phyloP scores from a whole-genome alignment of 2,797 vertebrate genomes.

The Centropyge bicolor region DNA sequence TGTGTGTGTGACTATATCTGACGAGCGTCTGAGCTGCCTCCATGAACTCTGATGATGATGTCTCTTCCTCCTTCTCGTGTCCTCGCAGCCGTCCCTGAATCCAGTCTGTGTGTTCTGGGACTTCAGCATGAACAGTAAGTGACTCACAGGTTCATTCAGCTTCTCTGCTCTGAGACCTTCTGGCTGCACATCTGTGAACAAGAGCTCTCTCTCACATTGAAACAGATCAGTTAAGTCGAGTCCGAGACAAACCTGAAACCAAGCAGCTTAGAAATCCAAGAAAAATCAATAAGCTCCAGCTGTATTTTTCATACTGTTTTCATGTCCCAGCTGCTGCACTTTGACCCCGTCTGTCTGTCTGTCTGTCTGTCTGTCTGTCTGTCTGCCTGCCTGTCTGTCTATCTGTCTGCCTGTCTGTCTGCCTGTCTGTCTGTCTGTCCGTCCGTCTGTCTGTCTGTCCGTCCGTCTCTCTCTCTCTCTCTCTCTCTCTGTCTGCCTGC shows the following conservation, averaged over 20 bases:
- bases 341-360: no score
- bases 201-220: not conserved
- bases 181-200: not conserved
- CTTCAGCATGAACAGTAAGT: slow-evolving; percentile 90
- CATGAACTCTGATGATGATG: no score
- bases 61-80: not conserved
- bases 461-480: no score
- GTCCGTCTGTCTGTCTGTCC: no score
- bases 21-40: no score
- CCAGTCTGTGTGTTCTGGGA: slow-evolving; percentile 96
- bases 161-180: not conserved
- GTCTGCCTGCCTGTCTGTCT: no score
- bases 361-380: no score
- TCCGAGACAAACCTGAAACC: not conserved
- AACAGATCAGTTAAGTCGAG: not conserved
- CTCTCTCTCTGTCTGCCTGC: no score
- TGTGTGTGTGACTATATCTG: not conserved
- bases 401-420: no score
- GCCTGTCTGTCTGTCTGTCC: no score
- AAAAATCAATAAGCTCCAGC: not conserved
- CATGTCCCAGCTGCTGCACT: no score
- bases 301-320: not conserved
- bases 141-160: slow-evolving; percentile 23
- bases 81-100: slow-evolving; percentile 76
- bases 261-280: not conserved